Evolutionary conservation across 2,797 vertebrate species (phyloP).

Genomic region (Lagodon rhomboides): DNA sequence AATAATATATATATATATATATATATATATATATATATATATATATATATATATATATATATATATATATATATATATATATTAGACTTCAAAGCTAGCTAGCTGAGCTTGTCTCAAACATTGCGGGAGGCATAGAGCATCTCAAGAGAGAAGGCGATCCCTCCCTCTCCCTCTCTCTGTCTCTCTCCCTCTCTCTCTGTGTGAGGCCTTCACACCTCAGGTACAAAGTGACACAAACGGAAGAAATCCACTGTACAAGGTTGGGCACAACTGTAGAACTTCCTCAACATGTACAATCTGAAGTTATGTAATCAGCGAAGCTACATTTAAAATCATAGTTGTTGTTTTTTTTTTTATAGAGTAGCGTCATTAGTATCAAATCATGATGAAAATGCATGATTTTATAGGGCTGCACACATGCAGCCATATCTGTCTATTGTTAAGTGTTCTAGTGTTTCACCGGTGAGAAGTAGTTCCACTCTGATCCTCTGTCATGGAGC

Average conservation of each 20-base stretch:
- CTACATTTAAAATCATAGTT: too few relatives aligned
- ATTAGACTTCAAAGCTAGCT: constrained; percentile 39
- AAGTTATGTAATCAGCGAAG: background rate
- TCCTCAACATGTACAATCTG: background rate
- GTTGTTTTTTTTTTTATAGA: background rate
- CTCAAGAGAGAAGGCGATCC: constrained; percentile 9
- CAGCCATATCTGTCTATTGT: background rate
- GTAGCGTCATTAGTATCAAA: background rate
- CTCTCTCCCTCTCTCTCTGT: background rate
- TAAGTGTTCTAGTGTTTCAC: background rate
- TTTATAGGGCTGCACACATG: background rate
- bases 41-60: too few relatives aligned
- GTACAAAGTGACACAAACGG: constrained; percentile 6
- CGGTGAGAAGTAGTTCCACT: background rate
- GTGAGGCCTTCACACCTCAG: background rate
- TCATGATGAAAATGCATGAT: background rate
- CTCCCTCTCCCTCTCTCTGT: background rate
- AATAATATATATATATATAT: too few relatives aligned
- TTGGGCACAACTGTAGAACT: background rate
- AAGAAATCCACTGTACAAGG: constrained; percentile 8
- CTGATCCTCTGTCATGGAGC: background rate
- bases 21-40: too few relatives aligned
- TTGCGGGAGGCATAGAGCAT: constrained; percentile 13
- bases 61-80: too few relatives aligned
- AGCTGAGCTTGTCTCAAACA: constrained; percentile 13